Evolutionary conservation across 2,888 invertebrate genomes (phyloP), one percentile per base, ranked within the genome.

Genomic region (Heliconius cydno): DNA sequence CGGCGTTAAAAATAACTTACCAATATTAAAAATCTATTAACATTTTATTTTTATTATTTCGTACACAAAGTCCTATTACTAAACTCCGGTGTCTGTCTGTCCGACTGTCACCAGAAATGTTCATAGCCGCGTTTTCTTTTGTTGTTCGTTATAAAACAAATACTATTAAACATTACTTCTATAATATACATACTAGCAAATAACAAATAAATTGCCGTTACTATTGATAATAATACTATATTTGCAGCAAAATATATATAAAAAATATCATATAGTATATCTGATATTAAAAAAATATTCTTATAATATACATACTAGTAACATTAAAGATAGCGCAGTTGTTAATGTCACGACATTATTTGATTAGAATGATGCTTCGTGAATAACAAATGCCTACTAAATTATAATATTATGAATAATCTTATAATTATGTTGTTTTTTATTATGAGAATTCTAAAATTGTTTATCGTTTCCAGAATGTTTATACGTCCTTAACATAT

Each of bases 331-430:
- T 73, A 34, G 9, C 73, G 12, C 71, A 52, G 30, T 57, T 72
- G 60, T 73, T 73, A 60, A 60, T 73, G 73, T 25, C 73, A 73
- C 73, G 38, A 34, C 57, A 57, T 57, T 60, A 30, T 30, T n/a
- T n/a, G 60, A 60, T 60, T 60, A 60, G n/a, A n/a, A n/a, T n/a
- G 9, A n/a, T 60, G n/a, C 60, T 60, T 60, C n/a, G 12, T 60
- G 12, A 60, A 60, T 60, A 60, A 57, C 57, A 57, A 60, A 60
- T n/a, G n/a, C n/a, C 60, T 60, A n/a, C 3, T 2, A 60, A n/a
- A 60, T n/a, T n/a, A n/a, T 12, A 10, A n/a, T 12, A n/a, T 4
- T 3, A 60, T 60, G 1, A 22, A 10, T n/a, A 60, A 15, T 46
- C 5, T 46, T 52, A 19, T 19, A 28, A 28, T 28, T 28, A 52